Evolutionary conservation across 2,113 vertebrate species (phyloP).

Genomic region (Gadus chalcogrammus): DNA sequence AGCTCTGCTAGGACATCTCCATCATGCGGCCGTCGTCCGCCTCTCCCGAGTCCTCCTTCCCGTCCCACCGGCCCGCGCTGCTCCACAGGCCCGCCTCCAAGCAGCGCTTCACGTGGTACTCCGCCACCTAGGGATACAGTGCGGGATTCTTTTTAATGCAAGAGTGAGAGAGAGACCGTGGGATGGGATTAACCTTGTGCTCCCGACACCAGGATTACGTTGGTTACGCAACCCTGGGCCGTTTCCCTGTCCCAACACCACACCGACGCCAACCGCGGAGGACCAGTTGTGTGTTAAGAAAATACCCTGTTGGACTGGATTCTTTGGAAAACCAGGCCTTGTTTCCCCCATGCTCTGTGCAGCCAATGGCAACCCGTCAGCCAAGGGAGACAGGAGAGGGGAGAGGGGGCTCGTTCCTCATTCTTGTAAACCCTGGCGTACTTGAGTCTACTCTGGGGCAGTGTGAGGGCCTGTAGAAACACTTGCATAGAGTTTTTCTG

Average conservation of each 20-base stretch:
- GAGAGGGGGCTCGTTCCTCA: slow-evolving; percentile 22
- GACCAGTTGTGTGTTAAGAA: too few relatives aligned
- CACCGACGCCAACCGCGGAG: too few relatives aligned
- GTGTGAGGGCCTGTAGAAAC: too few relatives aligned
- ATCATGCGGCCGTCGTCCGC: slow-evolving; percentile 90
- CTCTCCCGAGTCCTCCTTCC: slow-evolving; percentile 81
- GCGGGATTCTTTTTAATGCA: background rate
- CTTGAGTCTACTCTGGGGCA: too few relatives aligned
- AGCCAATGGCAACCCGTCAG: slow-evolving; percentile 18
- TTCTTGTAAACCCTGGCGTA: slow-evolving; percentile 23
- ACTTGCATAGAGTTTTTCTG: too few relatives aligned
- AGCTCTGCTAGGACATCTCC: slow-evolving; percentile 82
- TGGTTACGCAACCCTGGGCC: too few relatives aligned
- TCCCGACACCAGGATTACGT: too few relatives aligned
- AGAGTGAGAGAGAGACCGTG: too few relatives aligned
- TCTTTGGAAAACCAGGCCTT: too few relatives aligned
- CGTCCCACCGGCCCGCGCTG: slow-evolving; percentile 72
- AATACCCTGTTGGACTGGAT: too few relatives aligned
- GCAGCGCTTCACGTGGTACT: slow-evolving; percentile 76
- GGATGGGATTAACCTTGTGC: too few relatives aligned
- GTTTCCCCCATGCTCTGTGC: background rate
- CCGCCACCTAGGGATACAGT: slow-evolving; percentile 73
- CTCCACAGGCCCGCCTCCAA: slow-evolving; percentile 76
- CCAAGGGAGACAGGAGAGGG: slow-evolving; percentile 29
- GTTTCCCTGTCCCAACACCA: too few relatives aligned